Base-by-base conservation (phyloP, 2,888 invertebrate species). In the Hemistola chrysoprasaria region DNA sequence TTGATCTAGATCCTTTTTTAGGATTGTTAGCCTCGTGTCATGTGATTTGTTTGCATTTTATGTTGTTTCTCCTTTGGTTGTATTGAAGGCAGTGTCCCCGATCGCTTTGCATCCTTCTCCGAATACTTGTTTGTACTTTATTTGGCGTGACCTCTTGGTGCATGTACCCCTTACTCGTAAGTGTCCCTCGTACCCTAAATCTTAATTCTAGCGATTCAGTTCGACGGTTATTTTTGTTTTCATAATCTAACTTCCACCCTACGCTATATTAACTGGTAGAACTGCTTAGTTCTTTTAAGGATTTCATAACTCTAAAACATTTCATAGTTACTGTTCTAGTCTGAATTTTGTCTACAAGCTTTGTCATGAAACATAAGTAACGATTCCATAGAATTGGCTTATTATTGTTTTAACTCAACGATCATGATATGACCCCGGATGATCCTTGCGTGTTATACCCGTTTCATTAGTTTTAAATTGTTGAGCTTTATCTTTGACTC, bases 141-240 rank as follows among this genome's bases (percentile, higher is more conserved):
- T 77, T 85, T 89, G 90, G 90, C 90, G 90, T 90, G 90, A 86
- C 89, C 75, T 89, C 89, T 89, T 88, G 89, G 89, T 82, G 90
- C 90, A 90, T 90, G 90, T 65, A 71, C 79, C 78, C 65, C 65
- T 67, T 77, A 79, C 68, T 61, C 58, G 71, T 76, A 79, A 77
- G 77, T 70, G 67, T 75, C 60, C 60, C 64, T 61, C 64, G 65
- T 66, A 70, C 54, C 52, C 60, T 67, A 38, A 46, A 62, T 65
- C 52, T 65, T 62, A 56, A 54, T 59, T 60, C 47, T 64, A 53
- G 71, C 53, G 61, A 61, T 66, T 70, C 49, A 53, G 51, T 63
- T 65, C 44, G 41, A 54, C 49, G 47, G 57, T 63, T 39, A 56
- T 71, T 75, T 77, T 71, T 71, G 53, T 65, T 73, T 69, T 30